Conservation (phyloP, 2,113 vertebrate genomes). For the Rutilus rutilus region DNA sequence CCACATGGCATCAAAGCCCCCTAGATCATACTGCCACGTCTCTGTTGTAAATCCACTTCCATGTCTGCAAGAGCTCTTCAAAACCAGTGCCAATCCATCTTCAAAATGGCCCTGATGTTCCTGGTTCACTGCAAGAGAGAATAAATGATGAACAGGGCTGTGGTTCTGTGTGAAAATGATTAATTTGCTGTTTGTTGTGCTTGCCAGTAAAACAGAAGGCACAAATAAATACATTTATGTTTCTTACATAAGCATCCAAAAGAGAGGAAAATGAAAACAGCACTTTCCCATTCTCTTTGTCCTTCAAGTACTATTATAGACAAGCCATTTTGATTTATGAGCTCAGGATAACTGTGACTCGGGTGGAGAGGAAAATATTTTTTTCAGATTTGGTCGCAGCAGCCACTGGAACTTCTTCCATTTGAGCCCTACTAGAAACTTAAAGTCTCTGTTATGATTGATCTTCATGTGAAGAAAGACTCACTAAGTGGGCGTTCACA, state of each 20-base stretch:
- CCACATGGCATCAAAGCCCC: slow-evolving; percentile 22
- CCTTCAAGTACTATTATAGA: slow-evolving; percentile 61
- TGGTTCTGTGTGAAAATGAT: slow-evolving; percentile 57
- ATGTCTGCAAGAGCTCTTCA: slow-evolving; percentile 50
- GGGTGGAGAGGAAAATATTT: not conserved
- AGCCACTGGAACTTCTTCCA: slow-evolving; percentile 23
- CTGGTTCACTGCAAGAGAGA: slow-evolving; percentile 55
- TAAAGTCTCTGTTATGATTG: not conserved
- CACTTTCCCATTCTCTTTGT: slow-evolving; percentile 65
- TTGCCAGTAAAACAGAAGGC: slow-evolving; percentile 65
- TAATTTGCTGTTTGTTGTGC: slow-evolving; percentile 66
- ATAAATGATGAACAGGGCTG: slow-evolving; percentile 51
- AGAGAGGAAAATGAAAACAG: slow-evolving; percentile 58
- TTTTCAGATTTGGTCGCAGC: not conserved
- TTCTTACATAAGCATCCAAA: slow-evolving; percentile 55
- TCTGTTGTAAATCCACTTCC: slow-evolving; percentile 41
- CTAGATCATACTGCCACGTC: slow-evolving; percentile 4
- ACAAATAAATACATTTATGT: slow-evolving; percentile 71
- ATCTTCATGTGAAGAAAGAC: not conserved
- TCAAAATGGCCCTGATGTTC: slow-evolving; percentile 56
- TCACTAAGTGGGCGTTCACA: not conserved
- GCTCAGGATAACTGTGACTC: slow-evolving; percentile 34
- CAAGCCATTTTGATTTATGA: slow-evolving; percentile 65
- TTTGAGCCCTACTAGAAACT: not conserved
- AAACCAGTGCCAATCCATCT: slow-evolving; percentile 56